Conservation (phyloP, 2,113 vertebrate genomes). For the Thamnaconus septentrionalis region DNA sequence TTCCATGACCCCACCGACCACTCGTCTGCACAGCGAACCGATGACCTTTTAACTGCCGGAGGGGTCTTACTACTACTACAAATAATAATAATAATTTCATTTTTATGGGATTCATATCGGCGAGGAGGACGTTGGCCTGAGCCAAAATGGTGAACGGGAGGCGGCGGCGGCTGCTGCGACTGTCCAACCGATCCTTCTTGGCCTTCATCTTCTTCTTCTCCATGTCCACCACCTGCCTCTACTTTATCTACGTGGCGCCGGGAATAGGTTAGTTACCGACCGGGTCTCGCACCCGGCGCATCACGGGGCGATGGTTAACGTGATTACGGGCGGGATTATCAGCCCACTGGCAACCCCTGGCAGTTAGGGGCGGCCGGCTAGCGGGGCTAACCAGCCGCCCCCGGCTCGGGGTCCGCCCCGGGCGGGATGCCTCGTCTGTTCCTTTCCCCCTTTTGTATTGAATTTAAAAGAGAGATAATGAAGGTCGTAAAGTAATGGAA, state of each 20-base stretch:
- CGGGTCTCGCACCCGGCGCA: neutral
- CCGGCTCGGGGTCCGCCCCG: neutral
- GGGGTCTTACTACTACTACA: neutral
- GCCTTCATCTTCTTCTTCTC: slow-evolving; percentile 96
- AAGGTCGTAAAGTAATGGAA: neutral
- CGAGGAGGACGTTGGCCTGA: slow-evolving; percentile 49
- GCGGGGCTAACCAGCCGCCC: slow-evolving; percentile 19
- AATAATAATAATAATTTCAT: neutral
- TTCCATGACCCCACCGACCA: slow-evolving; percentile 41
- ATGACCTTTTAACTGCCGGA: slow-evolving; percentile 40
- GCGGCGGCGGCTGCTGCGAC: slow-evolving; percentile 84
- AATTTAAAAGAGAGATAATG: neutral
- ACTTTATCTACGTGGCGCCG: slow-evolving; percentile 95
- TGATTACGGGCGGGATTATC: slow-evolving; percentile 18
- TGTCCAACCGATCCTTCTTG: slow-evolving; percentile 92
- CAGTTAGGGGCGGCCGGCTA: slow-evolving; percentile 7
- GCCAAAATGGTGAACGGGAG: slow-evolving; percentile 83
- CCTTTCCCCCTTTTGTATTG: neutral
- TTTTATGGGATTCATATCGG: slow-evolving; percentile 72
- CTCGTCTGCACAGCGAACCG: slow-evolving; percentile 10
- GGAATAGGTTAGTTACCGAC: slow-evolving; percentile 86
- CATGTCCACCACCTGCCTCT: slow-evolving; percentile 92
- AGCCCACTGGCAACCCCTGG: no score
- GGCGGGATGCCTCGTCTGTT: neutral
- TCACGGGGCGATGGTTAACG: slow-evolving; percentile 25